Evolutionary conservation across 2,113 vertebrate genomes (phyloP).

Genomic region (Plotosus lineatus): DNA sequence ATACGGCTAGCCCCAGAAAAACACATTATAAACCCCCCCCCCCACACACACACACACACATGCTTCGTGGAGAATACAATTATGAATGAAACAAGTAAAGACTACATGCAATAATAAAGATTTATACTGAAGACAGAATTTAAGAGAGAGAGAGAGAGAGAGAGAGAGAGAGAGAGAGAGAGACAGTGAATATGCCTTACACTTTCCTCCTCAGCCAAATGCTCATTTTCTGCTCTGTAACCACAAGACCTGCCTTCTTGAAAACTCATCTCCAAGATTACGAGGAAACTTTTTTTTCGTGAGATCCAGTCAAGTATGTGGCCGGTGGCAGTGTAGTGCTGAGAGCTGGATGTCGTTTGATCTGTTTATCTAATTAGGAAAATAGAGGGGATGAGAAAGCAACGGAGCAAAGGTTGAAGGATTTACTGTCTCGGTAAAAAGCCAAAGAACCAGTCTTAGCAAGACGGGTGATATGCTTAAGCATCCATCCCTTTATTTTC

Average conservation of each 20-base stretch:
- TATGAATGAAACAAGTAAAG: too few relatives aligned
- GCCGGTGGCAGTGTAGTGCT: conserved; percentile 30
- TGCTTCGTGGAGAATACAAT: too few relatives aligned
- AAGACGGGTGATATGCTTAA: conserved; percentile 44
- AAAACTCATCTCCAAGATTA: conserved; percentile 40
- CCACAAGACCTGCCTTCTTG: conserved; percentile 28
- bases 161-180: background rate
- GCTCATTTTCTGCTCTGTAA: background rate
- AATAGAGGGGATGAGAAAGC: conserved; percentile 17
- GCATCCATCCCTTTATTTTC: conserved; percentile 18
- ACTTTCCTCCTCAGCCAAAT: conserved; percentile 7
- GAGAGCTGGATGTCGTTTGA: conserved; percentile 32
- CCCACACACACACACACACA: too few relatives aligned
- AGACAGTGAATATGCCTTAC: conserved; percentile 49
- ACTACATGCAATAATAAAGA: too few relatives aligned
- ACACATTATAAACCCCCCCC: too few relatives aligned
- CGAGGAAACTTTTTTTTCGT: conserved; percentile 31
- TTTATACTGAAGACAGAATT: too few relatives aligned
- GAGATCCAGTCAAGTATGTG: conserved; percentile 26
- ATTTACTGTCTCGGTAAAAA: conserved; percentile 56
- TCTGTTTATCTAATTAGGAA: conserved; percentile 53
- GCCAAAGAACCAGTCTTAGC: conserved; percentile 44
- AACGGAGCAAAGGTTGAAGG: conserved; percentile 34
- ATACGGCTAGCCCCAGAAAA: too few relatives aligned
- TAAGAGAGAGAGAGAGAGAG: background rate